Evolutionary conservation across 2,888 invertebrate genomes (phyloP), one percentile per base, ranked within the genome.

Genomic region (Tineola bisselliella): DNA sequence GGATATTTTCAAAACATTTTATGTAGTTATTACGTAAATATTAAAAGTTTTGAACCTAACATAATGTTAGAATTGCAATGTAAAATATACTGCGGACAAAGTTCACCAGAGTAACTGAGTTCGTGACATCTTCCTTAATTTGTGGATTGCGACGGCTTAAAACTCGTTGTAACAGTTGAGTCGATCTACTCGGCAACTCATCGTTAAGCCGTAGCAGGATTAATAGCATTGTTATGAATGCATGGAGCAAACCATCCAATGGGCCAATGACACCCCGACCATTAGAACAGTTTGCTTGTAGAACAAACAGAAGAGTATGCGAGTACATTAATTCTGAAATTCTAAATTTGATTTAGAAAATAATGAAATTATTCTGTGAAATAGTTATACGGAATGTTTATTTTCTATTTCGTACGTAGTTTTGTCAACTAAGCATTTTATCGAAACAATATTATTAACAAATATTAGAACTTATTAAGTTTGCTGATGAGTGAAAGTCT

Each of bases 51-150:
- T n/a, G n/a, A n/a, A n/a, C n/a, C n/a, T n/a, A n/a, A 12, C 18
- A 15, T 17, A 56, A 56, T 17, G 8, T 56, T 12, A 18, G 8
- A 17, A 17, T 56, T 30, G 58, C 58, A 31, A 38, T 59, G 59
- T 59, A 48, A 48, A 48, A 48, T 48, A 10, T 10, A 5, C 3
- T 17, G 48, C 2, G 6, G 1, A 48, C 4, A 10, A 13, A 5
- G 2, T 8, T n/a, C 62, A 60, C 48, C 44, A 58, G 61, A 15
- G 15, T 10, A 17, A 17, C 48, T 48, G 61, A 63, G 69, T 69
- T 69, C 74, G 75, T 77, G 75, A 75, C 72, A 68, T 66, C 64
- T 69, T 67, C 66, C 66, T 66, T 72, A 67, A 70, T 71, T 70
- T 69, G 71, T 68, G 70, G 75, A 74, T 75, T 72, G 65, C n/a